A percentile compares a stretch with the other conserved stretches of the same genome.
These are phyloP conservation scores for Amblyraja radiata DNA, from an alignment of 2,797 vertebrate genomes.

Conservation along the genomic window DNA sequence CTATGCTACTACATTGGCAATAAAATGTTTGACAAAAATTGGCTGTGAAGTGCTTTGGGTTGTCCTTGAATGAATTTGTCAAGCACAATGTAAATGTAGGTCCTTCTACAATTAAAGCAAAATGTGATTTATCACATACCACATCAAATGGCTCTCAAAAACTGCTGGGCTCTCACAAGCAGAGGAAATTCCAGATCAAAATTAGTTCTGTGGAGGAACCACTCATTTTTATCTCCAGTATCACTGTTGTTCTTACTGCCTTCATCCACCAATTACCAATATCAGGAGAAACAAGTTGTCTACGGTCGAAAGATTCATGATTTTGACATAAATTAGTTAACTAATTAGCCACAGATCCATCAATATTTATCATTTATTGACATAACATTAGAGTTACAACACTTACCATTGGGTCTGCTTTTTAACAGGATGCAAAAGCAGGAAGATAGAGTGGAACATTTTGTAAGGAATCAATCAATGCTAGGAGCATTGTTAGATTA, in stretches of 20 bases:
- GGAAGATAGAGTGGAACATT: neutral
- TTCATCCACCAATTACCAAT: neutral
- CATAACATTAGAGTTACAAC: neutral
- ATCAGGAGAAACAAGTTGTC: too few relatives aligned
- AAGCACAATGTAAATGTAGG: too few relatives aligned
- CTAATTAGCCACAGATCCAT: neutral
- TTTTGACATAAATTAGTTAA: neutral
- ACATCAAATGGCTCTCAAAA: too few relatives aligned
- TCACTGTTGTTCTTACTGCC: neutral
- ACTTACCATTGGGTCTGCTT: neutral
- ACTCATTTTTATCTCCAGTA: neutral
- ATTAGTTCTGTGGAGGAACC: neutral
- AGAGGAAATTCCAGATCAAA: neutral
- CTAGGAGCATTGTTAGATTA: neutral
- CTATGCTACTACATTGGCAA: too few relatives aligned
- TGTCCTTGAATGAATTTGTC: too few relatives aligned
- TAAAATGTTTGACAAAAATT: too few relatives aligned
- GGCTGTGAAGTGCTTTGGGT: too few relatives aligned
- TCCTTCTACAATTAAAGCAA: neutral
- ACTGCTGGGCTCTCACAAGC: too few relatives aligned
- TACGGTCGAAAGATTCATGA: neutral
- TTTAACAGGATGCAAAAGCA: neutral
- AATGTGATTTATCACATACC: neutral
- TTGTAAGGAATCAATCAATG: conserved; percentile 15
- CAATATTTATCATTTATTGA: conserved; percentile 1